Evolutionary conservation across 92 coral and sea anemone genomes (phyloP).

Genomic region (Metridium senile): DNA sequence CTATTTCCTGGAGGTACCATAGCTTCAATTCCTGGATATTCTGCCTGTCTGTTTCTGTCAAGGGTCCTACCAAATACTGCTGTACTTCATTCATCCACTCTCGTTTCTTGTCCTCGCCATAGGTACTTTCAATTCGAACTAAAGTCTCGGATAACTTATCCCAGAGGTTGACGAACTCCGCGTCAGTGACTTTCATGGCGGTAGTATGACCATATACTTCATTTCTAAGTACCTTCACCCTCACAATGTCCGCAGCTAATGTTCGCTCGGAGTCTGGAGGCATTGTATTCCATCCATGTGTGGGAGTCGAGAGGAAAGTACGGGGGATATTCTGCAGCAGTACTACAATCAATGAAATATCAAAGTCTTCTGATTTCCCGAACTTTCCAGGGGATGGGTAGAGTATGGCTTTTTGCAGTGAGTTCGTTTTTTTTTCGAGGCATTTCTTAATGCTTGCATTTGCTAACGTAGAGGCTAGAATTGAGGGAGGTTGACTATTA

Average conservation of each 20-base stretch:
- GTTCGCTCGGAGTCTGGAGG: constrained; percentile 25
- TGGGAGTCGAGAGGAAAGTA: constrained; percentile 6
- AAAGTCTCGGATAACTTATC: constrained; percentile 36
- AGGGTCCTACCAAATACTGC: constrained; percentile 19
- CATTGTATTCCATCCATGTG: constrained; percentile 35
- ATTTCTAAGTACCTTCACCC: constrained; percentile 52
- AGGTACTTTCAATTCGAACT: constrained; percentile 38
- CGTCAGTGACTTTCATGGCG: constrained; percentile 42
- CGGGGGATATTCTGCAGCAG: constrained; percentile 32
- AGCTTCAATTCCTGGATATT: constrained; percentile 33
- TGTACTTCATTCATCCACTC: constrained; percentile 44
- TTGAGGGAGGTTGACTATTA: too few species aligned
- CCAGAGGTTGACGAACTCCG: constrained; percentile 43
- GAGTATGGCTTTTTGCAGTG: constrained; percentile 17
- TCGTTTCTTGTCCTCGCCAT: constrained; percentile 14
- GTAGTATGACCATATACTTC: constrained; percentile 43
- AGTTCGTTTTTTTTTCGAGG: constrained; percentile 18
- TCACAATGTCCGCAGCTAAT: constrained; percentile 42
- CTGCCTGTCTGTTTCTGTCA: constrained; percentile 41
- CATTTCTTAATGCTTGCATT: constrained; percentile 7
- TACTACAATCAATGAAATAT: constrained; percentile 31
- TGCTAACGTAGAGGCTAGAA: too few species aligned
- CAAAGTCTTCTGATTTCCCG: constrained; percentile 46
- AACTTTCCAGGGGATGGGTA: constrained; percentile 41
- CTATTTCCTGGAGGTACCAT: constrained; percentile 57